Evolutionary conservation across 1,140 invertebrate species (phyloP), one percentile per base, ranked within the genome.

Genomic region (Galleria mellonella): DNA sequence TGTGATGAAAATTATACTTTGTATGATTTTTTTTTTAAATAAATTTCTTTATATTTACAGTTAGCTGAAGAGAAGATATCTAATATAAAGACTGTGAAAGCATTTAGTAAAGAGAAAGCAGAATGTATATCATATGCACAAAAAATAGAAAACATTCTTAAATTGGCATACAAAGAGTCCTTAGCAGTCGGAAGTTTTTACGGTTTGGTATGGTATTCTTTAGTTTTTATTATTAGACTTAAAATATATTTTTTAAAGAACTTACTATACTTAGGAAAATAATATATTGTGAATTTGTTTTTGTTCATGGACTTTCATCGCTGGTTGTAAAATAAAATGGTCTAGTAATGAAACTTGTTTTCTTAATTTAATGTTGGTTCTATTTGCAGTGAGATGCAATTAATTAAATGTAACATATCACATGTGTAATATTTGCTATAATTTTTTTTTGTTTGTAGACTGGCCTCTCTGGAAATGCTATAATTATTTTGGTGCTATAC

Each of bases 61-160:
- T 90, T 92, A 13, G 96, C 96, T 0, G 97, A 99, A 86, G 97
- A 99, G 72, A 93, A 93, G 60, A 94, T 99, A 32, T 91, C 93
- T 14, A 98, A 98, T 72, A 94, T 99, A 49, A 90, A 97, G 63
- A 98, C 97, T 3, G 97, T 99, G 0, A 94, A 97, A 84, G 92
- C 93, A 1, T 98, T 99, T 77, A 94, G 92, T 2, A 93, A 96
- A 66, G 97, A 99, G 73, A 56, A 87, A 2, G 90, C 89, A 51
- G 97, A 99, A 88, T 89, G 92, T 14, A 55, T 88, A 12, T 72
- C 83, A 0, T 99, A 97, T 64, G 86, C 87, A 36, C 57, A 77
- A 0, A 92, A 92, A 61, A 91, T 98, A 32, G 72, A 91, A 11
- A 83, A 94, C 33, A 90, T 98, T 11, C 79, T 99, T 5, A 64